Conservation (phyloP, 2,113 vertebrate genomes). For the Craseonycteris thonglongyai region DNA sequence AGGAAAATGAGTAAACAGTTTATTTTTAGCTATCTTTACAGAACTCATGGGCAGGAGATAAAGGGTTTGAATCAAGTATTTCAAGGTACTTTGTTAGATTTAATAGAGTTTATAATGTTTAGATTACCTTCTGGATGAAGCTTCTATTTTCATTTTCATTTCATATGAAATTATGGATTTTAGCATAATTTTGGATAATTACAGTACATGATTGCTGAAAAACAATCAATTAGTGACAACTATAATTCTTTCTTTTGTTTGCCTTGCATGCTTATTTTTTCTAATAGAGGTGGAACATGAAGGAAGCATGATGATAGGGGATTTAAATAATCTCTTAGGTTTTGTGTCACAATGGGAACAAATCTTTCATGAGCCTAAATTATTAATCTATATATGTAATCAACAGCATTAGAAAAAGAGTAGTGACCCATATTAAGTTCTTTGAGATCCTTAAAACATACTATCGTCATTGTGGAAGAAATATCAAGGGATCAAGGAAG, state of each 20-base stretch:
- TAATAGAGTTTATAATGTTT: constrained; percentile 35
- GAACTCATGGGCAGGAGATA: constrained; percentile 17
- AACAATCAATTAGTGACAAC: constrained; percentile 46
- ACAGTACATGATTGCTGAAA: constrained; percentile 46
- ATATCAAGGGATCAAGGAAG: neutral
- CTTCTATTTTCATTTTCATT: constrained; percentile 6
- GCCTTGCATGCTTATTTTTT: constrained; percentile 22
- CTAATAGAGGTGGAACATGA: constrained; percentile 36
- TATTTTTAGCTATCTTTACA: constrained; percentile 64
- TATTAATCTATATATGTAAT: constrained; percentile 24
- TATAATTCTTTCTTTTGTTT: constrained; percentile 41
- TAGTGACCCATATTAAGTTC: neutral
- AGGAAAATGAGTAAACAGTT: constrained; percentile 60
- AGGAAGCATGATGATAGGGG: neutral
- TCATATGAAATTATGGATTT: constrained; percentile 16
- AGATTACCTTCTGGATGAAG: neutral
- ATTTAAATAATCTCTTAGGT: constrained; percentile 21
- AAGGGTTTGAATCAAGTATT: constrained; percentile 40
- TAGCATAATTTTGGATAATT: constrained; percentile 44
- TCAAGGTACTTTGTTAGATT: constrained; percentile 34
- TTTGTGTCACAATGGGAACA: constrained; percentile 2
- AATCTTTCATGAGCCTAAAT: constrained; percentile 12
- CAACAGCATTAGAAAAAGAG: constrained; percentile 26
- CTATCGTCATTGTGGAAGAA: neutral
- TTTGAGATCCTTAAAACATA: constrained; percentile 16